Evolutionary conservation across 2,797 vertebrate species (phyloP), one percentile per base, ranked within the genome.

Genomic region (Parauchenoglanis ngamensis): DNA sequence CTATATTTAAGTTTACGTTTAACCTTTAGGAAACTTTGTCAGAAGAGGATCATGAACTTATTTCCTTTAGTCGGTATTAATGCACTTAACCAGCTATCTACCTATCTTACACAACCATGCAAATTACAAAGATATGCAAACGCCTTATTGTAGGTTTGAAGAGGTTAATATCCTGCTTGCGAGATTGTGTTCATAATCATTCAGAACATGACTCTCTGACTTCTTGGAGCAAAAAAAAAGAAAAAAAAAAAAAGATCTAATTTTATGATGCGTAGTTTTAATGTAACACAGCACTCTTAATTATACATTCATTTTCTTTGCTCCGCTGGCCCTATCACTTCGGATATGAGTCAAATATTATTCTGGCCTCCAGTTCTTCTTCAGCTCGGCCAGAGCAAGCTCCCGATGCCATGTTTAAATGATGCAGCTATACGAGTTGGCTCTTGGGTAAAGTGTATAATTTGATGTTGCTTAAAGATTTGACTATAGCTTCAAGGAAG

Each of bases 191-290:
- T 54, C 73, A 76, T 77, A 77, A 56, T 77, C 75, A 77, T 54
- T 77, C 46, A 52, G 75, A 19, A 54, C 89, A 85, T 88, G 93
- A 89, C 93, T 92, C 3, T 54, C 84, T 91, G 92, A 91, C 89
- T 91, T 90, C 88, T 93, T 81, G 91, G 85, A 87, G 85, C 40
- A 40, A 40, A 40, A 40, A 88, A 84, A 85, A 85, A 85, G n/a
- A n/a, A 40, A 40, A 86, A 87, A 72, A 44, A 44, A 19, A 68
- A 31, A 68, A 6, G 6, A 52, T 93, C 81, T 93, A 91, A 95
- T 94, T 93, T 93, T 90, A 94, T 93, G 88, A 94, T 93, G 94
- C 92, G 93, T 91, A 93, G 92, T 94, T 93, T 94, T 92, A 94
- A 94, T 92, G 91, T 90, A 89, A 91, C 93, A 91, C 93, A 92